These are phyloP conservation scores for Hystrix cristata DNA, from an alignment of 2,113 vertebrate genomes.

Conservation along the genomic window DNA sequence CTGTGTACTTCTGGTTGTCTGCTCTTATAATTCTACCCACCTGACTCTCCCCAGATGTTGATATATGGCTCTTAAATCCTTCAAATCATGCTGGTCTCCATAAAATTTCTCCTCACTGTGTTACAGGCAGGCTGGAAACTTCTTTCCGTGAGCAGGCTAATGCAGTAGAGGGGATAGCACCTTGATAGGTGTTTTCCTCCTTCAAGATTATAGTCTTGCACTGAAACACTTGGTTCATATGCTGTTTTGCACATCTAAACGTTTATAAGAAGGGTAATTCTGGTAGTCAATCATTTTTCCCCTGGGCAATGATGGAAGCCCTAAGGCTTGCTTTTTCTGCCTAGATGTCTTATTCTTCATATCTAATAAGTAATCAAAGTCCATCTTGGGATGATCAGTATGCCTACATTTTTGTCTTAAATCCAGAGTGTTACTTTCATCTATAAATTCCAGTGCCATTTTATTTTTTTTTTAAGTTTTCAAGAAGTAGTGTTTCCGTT, in stretches of 20 bases:
- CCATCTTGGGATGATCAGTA: not conserved
- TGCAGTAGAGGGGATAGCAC: rapidly evolving
- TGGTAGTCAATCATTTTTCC: not conserved
- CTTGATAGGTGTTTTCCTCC: not conserved
- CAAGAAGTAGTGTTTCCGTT: not conserved
- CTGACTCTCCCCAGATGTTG: not conserved
- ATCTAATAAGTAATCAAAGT: not conserved
- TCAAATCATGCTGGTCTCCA: not conserved
- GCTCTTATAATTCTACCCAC: not conserved
- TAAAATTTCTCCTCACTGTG: not conserved
- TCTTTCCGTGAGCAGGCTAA: no score
- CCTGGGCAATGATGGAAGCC: not conserved
- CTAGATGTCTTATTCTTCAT: not conserved
- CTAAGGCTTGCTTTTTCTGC: not conserved
- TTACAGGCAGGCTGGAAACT: not conserved
- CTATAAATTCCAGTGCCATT: not conserved
- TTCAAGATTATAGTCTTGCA: not conserved
- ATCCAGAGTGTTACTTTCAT: not conserved
- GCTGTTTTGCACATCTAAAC: not conserved
- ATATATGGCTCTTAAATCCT: not conserved
- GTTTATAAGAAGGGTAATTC: not conserved
- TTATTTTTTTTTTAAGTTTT: not conserved
- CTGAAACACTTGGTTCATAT: not conserved
- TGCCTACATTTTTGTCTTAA: not conserved
- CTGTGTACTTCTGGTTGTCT: not conserved